phyloP scores from a whole-genome alignment of 2,797 vertebrate genomes.

The Ctenopoma multispine region DNA sequence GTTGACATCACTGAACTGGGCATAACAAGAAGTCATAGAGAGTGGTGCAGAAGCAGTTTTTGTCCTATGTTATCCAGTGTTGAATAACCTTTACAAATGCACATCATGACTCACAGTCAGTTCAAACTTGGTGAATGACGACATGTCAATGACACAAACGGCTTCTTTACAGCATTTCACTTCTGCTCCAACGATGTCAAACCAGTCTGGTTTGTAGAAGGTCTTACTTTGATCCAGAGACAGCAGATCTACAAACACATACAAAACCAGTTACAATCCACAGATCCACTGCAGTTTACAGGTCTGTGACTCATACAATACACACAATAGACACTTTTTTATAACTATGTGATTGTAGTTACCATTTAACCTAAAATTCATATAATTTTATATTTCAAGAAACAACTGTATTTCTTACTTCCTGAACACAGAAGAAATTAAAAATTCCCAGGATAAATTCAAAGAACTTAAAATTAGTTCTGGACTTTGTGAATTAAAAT shows the following conservation, averaged over 20 bases:
- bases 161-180: constrained; percentile 99
- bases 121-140: constrained; percentile 99
- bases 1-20: background rate
- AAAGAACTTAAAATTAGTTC: too few species aligned
- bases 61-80: background rate
- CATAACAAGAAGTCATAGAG: background rate
- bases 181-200: constrained; percentile 96
- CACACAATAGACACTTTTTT: too few species aligned
- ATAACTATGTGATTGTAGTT: too few species aligned
- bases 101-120: constrained; percentile 89
- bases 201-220: constrained; percentile 99
- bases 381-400: too few species aligned
- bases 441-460: too few species aligned
- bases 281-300: background rate
- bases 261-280: background rate
- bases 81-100: background rate
- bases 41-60: background rate
- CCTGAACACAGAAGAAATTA: too few species aligned
- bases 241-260: constrained; percentile 87
- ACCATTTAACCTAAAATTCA: too few species aligned
- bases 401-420: too few species aligned
- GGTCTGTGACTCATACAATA: background rate
- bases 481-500: too few species aligned
- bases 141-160: constrained; percentile 98
- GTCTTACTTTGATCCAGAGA: constrained; percentile 97